Conservation (phyloP, 2,797 vertebrate genomes). For the Kryptolebias ocellatus region DNA sequence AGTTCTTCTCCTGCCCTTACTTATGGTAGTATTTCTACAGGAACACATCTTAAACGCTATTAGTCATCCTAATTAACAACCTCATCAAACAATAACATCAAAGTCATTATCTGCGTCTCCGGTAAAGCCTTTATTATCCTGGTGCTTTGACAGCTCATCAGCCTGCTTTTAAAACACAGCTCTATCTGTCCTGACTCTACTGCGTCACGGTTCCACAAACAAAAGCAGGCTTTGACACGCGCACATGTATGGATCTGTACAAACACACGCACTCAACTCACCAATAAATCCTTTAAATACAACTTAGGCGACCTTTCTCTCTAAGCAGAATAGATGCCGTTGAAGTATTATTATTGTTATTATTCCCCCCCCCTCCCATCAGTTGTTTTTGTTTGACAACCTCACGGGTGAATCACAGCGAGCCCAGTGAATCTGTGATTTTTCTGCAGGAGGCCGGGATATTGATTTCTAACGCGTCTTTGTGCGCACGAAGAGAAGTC, state of each 20-base stretch:
- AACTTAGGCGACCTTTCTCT: background rate
- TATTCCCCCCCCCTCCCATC: background rate
- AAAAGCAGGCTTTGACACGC: slow-evolving; percentile 4
- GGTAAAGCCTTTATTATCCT: background rate
- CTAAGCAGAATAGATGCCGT: background rate
- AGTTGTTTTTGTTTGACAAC: slow-evolving; percentile 18
- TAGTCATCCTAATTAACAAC: slow-evolving; percentile 12
- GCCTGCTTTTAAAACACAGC: slow-evolving; percentile 2
- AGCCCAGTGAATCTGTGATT: slow-evolving; percentile 28
- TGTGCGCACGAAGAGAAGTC: slow-evolving; percentile 23
- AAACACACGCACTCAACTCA: background rate
- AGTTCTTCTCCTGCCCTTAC: background rate
- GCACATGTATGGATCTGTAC: background rate
- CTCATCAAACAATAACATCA: slow-evolving; percentile 18
- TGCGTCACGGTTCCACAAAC: background rate
- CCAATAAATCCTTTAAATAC: slow-evolving; percentile 11
- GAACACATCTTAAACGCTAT: slow-evolving; percentile 5
- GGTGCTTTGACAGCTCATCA: slow-evolving; percentile 1
- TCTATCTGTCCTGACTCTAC: background rate
- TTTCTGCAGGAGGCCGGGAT: slow-evolving; percentile 27
- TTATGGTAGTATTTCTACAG: background rate
- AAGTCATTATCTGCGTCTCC: slow-evolving; percentile 18
- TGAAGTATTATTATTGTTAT: background rate
- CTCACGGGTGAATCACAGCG: slow-evolving; percentile 1
- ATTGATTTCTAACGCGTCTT: slow-evolving; percentile 28